phyloP scores from a whole-genome alignment of 2,113 vertebrate species.

The Panthera uncia region DNA sequence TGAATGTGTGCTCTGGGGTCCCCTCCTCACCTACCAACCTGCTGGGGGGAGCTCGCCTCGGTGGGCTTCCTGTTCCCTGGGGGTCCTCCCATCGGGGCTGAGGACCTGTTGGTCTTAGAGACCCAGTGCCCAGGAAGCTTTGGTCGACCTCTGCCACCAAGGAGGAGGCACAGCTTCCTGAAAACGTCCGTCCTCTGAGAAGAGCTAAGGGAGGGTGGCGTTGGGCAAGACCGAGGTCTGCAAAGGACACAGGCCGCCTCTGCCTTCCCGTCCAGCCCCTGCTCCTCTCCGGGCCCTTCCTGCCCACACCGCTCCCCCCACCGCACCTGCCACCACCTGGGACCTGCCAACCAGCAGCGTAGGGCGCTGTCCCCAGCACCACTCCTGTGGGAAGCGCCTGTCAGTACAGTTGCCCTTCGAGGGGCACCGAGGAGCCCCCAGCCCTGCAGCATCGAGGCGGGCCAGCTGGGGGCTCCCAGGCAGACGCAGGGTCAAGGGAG shows the following conservation, averaged over 20 bases:
- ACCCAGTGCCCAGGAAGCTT: not conserved
- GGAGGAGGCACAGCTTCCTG: fast-evolving
- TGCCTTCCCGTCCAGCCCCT: not conserved
- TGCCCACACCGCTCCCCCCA: not conserved
- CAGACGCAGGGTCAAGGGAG: not conserved
- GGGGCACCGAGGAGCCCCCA: not conserved
- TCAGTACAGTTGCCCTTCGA: not conserved
- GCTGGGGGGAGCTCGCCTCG: not conserved
- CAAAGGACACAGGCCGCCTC: not conserved
- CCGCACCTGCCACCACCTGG: fast-evolving
- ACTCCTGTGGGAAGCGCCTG: fast-evolving
- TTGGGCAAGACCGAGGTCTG: not conserved
- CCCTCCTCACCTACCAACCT: not conserved
- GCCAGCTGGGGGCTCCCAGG: not conserved
- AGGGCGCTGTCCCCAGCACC: no score
- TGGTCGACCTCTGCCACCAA: not conserved
- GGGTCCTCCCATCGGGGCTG: not conserved
- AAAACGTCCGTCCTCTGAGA: not conserved
- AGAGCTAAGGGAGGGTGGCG: not conserved
- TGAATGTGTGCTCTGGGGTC: fast-evolving
- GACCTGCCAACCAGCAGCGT: fast-evolving
- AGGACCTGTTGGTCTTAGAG: not conserved
- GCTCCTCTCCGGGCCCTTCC: fast-evolving
- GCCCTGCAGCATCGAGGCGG: fast-evolving
- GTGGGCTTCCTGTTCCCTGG: no score